Evolutionary conservation across 2,888 invertebrate species (phyloP).

Genomic region (Ichneumon xanthorius): DNA sequence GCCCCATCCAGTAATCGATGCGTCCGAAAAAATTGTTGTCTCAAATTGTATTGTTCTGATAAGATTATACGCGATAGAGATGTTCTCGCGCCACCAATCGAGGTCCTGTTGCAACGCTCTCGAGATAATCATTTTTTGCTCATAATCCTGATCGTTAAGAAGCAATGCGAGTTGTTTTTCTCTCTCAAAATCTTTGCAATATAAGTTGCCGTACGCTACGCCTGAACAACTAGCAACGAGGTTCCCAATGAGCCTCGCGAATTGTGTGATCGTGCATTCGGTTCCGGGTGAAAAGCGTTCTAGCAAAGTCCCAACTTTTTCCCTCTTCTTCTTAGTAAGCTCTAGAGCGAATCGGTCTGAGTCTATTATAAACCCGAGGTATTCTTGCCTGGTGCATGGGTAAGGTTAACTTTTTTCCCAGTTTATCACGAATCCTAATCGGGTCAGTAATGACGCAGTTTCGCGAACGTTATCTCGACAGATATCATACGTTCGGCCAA

Average conservation of each 20-base stretch:
- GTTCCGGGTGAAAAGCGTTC: conserved; percentile 8
- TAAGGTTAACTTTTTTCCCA: too few relatives aligned
- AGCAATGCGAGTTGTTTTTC: conserved; percentile 36
- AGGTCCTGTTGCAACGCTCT: conserved; percentile 14
- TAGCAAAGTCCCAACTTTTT: conserved; percentile 3
- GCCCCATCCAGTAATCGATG: conserved; percentile 70
- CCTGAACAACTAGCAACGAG: conserved; percentile 22
- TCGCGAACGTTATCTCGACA: too few relatives aligned
- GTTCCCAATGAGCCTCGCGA: not conserved
- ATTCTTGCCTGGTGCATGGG: too few relatives aligned
- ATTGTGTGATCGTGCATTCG: conserved; percentile 25
- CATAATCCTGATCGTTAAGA: conserved; percentile 20
- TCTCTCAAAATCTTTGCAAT: conserved; percentile 41
- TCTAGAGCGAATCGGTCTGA: conserved; percentile 24
- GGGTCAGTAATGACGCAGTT: too few relatives aligned
- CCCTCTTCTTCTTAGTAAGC: conserved; percentile 31
- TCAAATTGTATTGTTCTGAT: conserved; percentile 40
- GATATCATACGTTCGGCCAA: not conserved
- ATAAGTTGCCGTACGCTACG: conserved; percentile 37
- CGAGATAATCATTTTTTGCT: conserved; percentile 8
- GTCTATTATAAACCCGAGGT: too few relatives aligned
- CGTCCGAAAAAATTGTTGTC: conserved; percentile 62
- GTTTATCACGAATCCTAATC: too few relatives aligned
- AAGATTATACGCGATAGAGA: conserved; percentile 3
- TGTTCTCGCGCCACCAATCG: conserved; percentile 25